Evolutionary conservation across 2,113 vertebrate species (phyloP).

Genomic region (Mustela nigripes): DNA sequence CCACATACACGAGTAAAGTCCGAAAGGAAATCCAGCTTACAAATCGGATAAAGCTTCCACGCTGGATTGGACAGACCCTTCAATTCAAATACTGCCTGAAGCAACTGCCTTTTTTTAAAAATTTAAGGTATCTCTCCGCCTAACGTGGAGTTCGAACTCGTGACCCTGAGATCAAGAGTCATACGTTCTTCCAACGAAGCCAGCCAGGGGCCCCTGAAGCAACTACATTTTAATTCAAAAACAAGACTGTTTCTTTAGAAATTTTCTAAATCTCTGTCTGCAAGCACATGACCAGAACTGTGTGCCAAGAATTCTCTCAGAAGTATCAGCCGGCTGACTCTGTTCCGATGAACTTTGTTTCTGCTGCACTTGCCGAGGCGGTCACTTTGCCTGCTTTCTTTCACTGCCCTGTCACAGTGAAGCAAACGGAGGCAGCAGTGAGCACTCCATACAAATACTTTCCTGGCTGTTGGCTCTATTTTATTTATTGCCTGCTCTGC

Average conservation of each 20-base stretch:
- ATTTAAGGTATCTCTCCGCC: background rate
- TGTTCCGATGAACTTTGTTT: background rate
- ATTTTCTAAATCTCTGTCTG: conserved; percentile 27
- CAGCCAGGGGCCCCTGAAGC: background rate
- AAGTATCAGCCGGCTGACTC: background rate
- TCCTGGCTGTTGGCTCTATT: background rate
- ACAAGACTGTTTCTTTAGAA: background rate
- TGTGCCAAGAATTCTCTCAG: background rate
- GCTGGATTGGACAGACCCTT: background rate
- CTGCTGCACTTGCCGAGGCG: background rate
- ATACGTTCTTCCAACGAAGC: background rate
- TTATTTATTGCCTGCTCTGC: background rate
- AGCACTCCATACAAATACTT: background rate
- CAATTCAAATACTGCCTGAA: conserved; percentile 28
- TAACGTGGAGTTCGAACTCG: background rate
- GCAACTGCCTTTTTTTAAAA: background rate
- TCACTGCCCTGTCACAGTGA: background rate
- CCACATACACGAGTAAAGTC: background rate
- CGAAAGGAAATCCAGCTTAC: background rate
- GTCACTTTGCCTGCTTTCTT: background rate
- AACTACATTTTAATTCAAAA: conserved; percentile 36
- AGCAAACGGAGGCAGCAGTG: background rate
- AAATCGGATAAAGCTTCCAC: background rate
- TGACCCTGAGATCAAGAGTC: background rate
- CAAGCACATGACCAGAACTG: background rate